Percentiles rank a stretch among this genome's conserved stretches.
Evolutionary conservation across 2,888 invertebrate genomes (phyloP).

Genomic region (Caenorhabditis sp.): DNA sequence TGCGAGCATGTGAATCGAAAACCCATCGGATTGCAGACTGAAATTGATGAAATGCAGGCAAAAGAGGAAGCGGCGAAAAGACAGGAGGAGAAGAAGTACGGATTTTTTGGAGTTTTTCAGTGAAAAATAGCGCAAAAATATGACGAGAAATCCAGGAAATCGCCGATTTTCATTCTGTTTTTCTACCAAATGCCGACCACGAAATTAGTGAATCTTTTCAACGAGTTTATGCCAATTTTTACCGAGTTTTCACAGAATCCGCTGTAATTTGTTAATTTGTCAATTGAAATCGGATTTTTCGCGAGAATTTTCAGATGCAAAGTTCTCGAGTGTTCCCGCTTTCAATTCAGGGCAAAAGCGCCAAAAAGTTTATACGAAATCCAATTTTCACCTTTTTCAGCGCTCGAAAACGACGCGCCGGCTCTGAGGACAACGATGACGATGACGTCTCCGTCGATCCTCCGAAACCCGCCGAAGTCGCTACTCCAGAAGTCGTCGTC

Average conservation of each 20-base stretch:
- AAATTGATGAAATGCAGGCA: background rate
- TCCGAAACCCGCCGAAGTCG: too few relatives aligned
- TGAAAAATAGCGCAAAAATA: background rate
- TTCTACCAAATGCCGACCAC: background rate
- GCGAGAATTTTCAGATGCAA: too few relatives aligned
- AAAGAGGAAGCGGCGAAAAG: constrained; percentile 1
- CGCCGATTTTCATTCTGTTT: background rate
- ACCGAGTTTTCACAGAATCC: background rate
- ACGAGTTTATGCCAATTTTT: background rate
- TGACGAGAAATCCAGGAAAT: too few relatives aligned
- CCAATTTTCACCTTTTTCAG: constrained; percentile 6
- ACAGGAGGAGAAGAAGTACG: constrained; percentile 9
- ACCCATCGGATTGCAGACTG: constrained; percentile 20
- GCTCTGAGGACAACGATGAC: background rate
- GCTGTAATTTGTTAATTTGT: too few relatives aligned
- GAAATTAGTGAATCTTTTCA: background rate
- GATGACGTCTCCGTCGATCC: too few relatives aligned
- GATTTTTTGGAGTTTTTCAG: background rate
- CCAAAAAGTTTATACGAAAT: too few relatives aligned
- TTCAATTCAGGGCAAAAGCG: too few relatives aligned
- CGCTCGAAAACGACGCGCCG: background rate
- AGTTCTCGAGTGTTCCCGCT: too few relatives aligned
- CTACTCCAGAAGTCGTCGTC: too few relatives aligned
- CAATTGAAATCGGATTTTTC: too few relatives aligned
- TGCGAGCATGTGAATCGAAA: constrained; percentile 26